Evolutionary conservation across 2,113 vertebrate genomes (phyloP).

Genomic region (Alethe castanea): DNA sequence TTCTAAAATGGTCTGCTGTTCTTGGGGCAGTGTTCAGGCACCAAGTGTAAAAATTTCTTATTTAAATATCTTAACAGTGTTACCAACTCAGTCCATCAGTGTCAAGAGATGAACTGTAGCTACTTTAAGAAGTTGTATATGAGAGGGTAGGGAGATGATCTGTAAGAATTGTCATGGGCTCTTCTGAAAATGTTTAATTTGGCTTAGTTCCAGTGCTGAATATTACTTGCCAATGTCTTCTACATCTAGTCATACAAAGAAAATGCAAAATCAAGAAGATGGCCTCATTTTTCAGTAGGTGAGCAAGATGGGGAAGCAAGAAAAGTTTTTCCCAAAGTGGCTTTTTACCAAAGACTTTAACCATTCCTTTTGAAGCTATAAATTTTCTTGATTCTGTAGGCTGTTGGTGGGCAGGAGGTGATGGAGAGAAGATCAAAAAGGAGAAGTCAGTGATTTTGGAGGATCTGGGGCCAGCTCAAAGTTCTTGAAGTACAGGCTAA

Average conservation of each 20-base stretch:
- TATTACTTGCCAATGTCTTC: neutral
- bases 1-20: neutral
- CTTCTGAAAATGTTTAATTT: neutral
- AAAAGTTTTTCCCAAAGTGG: neutral
- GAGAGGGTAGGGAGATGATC: neutral
- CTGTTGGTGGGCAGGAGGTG: neutral
- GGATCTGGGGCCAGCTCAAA: neutral
- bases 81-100: rapidly evolving
- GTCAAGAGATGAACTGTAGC: rapidly evolving
- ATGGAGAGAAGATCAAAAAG: neutral
- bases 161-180: neutral
- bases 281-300: neutral
- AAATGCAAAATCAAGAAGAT: neutral
- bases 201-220: neutral
- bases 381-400: neutral
- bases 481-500: neutral
- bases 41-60: neutral
- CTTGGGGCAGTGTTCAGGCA: neutral
- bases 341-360: neutral
- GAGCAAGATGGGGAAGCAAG: neutral
- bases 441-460: neutral
- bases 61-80: neutral
- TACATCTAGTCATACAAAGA: neutral
- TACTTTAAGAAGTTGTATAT: neutral
- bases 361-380: neutral